Evolutionary conservation across 1,140 invertebrate species (phyloP).

Genomic region (Mylabris phalerata): DNA sequence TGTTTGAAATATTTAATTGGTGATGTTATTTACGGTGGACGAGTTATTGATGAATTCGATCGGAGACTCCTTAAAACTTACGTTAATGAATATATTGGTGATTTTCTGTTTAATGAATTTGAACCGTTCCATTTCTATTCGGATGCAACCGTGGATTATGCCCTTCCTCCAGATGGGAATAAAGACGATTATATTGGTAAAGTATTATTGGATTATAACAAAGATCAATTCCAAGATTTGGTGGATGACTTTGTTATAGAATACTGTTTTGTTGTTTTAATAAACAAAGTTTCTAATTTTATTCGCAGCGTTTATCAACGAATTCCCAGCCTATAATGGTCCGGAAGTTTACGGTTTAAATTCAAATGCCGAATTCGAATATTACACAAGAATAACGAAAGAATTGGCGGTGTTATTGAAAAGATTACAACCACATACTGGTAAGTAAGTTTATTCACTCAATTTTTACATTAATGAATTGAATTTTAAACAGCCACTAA

Average conservation of each 20-base stretch:
- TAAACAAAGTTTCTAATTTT: neutral
- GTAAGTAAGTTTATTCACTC: conserved; percentile 41
- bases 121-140: conserved; percentile 84
- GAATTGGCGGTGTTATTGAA: conserved; percentile 75
- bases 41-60: conserved; percentile 85
- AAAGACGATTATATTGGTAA: conserved; percentile 65
- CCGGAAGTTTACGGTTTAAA: conserved; percentile 88
- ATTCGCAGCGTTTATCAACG: conserved; percentile 57
- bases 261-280: neutral
- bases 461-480: neutral
- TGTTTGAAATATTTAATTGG: conserved; percentile 87
- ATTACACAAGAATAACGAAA: conserved; percentile 75
- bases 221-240: too few species aligned
- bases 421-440: conserved; percentile 80
- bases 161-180: conserved; percentile 62
- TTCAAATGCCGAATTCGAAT: conserved; percentile 88
- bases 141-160: conserved; percentile 68
- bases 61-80: conserved; percentile 76
- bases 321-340: conserved; percentile 63
- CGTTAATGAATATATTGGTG: conserved; percentile 90
- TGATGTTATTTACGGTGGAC: conserved; percentile 90
- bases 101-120: conserved; percentile 84
- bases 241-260: too few species aligned
- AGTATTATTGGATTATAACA: too few species aligned
- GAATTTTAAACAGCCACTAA: neutral